Conservation (phyloP, 1,140 invertebrate species). For the Drosophila yakuba region DNA sequence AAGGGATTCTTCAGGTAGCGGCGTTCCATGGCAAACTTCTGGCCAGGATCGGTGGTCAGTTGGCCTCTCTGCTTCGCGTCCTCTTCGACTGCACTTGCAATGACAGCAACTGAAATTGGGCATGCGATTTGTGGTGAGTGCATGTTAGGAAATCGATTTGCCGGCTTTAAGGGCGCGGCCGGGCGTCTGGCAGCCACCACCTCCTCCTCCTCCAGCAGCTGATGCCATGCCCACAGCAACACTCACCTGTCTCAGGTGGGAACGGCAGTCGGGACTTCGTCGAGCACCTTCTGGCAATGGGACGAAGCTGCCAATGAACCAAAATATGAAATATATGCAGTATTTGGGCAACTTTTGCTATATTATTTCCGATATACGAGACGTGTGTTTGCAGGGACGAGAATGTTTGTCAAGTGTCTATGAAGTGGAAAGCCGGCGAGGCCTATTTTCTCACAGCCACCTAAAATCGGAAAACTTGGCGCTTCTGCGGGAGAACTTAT, state of each 20-base stretch:
- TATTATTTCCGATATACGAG: constrained; percentile 1
- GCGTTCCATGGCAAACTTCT: constrained; percentile 65
- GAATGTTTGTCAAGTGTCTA: constrained; percentile 1
- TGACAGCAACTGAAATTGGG: constrained; percentile 7
- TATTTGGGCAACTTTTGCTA: not conserved
- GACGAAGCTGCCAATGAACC: constrained; percentile 13
- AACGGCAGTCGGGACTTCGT: constrained; percentile 16
- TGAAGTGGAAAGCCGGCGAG: not conserved
- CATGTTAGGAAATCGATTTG: constrained; percentile 38
- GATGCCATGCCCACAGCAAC: not conserved
- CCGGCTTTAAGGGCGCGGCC: constrained; percentile 53
- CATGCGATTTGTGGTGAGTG: not conserved
- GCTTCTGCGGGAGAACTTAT: not conserved
- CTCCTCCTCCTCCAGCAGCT: not conserved
- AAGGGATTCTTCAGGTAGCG: constrained; percentile 80
- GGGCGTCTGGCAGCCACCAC: constrained; percentile 16
- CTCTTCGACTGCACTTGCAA: constrained; percentile 11
- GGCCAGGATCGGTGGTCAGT: constrained; percentile 9
- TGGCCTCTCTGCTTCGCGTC: constrained; percentile 12
- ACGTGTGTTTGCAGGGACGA: constrained; percentile 1
- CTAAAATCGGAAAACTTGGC: not conserved
- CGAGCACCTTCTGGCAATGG: constrained; percentile 20
- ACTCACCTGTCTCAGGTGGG: constrained; percentile 63
- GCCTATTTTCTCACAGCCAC: constrained; percentile 7
- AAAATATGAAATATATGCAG: not conserved